Conservation (phyloP, 2,113 vertebrate species). For the Thunnus maccoyii region DNA sequence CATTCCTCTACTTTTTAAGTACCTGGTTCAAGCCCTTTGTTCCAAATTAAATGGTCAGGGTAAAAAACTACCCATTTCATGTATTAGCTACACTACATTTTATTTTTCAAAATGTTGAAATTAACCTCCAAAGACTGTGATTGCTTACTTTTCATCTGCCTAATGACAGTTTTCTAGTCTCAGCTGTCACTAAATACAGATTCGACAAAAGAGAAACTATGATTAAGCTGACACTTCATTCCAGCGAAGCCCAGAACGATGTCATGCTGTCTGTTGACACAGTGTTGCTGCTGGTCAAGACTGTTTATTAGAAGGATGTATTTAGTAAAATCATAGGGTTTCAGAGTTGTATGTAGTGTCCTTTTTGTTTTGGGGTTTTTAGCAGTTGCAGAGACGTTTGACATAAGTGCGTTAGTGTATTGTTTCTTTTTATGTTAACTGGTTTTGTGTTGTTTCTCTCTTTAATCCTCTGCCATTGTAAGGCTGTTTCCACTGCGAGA, state of each 20-base stretch:
- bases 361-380: neutral
- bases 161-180: too few species aligned
- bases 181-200: neutral
- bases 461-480: slow-evolving; percentile 8
- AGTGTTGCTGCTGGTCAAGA: neutral
- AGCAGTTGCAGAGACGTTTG: neutral
- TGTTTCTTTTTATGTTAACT: slow-evolving; percentile 19
- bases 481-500: slow-evolving; percentile 98
- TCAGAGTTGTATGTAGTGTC: neutral
- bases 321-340: neutral
- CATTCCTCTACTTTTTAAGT: too few species aligned
- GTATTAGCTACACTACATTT: too few species aligned
- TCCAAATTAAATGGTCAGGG: too few species aligned
- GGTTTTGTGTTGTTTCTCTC: slow-evolving; percentile 29
- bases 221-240: neutral
- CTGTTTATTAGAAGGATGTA: neutral
- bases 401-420: neutral
- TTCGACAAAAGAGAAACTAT: neutral
- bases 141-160: too few species aligned
- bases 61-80: too few species aligned
- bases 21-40: too few species aligned
- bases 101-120: too few species aligned
- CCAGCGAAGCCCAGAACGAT: neutral
- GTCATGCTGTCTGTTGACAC: neutral
- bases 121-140: too few species aligned